A percentile compares a stretch with the other conserved stretches of the same genome.
These are phyloP conservation scores for Rhinoptilus africanus DNA, from an alignment of 2,113 vertebrate species.

Conservation along the genomic window DNA sequence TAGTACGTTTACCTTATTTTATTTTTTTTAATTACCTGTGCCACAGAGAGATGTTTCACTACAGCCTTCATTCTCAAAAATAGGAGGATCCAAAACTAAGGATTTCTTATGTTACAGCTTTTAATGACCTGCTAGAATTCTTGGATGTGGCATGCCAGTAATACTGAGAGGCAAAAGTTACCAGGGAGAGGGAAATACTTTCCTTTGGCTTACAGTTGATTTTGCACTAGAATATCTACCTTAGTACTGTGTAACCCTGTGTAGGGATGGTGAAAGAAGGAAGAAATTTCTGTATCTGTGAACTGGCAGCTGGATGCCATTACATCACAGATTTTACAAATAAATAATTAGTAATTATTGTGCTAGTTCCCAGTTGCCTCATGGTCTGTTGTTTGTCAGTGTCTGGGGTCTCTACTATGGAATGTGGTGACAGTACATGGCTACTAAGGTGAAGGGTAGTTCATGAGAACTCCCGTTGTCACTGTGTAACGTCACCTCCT, in stretches of 20 bases:
- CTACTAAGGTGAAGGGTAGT: not conserved
- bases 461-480: not conserved
- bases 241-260: not conserved
- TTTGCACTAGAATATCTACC: not conserved
- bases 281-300: not conserved
- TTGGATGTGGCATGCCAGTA: not conserved
- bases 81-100: not conserved
- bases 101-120: not conserved
- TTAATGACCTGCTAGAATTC: not conserved
- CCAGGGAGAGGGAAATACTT: not conserved
- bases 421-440: not conserved
- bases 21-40: not conserved
- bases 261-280: not conserved
- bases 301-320: not conserved
- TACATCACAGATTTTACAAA: not conserved
- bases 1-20: not conserved
- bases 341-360: not conserved
- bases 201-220: not conserved
- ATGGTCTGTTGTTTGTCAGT: not conserved
- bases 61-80: not conserved
- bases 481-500: not conserved
- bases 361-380: not conserved
- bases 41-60: not conserved
- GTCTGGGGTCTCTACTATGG: not conserved
- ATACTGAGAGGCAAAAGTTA: not conserved